phyloP scores from a whole-genome alignment of 2,113 vertebrate species.

The Oryctolagus cuniculus region mOryCun1.1 NC_091453.1:88450501-88451000 shows the following conservation, averaged over 20 bases:
- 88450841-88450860: conserved; percentile 6
- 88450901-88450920: background rate
- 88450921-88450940: background rate
- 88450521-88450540: conserved; percentile 61
- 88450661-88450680: background rate
- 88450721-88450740: background rate
- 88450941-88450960: no score
- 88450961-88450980: no score
- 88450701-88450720: background rate
- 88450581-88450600: conserved; percentile 34
- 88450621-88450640: conserved; percentile 24
- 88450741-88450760: background rate
- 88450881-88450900: background rate
- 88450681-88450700: background rate
- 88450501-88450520: background rate
- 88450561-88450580: background rate
- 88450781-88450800: background rate
- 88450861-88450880: background rate
- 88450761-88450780: conserved; percentile 47
- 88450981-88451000: no score
- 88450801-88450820: background rate
- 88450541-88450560: conserved; percentile 35
- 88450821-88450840: background rate
- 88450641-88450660: background rate
- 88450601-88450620: conserved; percentile 32